A percentile compares a stretch with the other conserved stretches of the same genome.
phyloP scores from a whole-genome alignment of 2,113 vertebrate species.

The Alligator sinensis region DNA sequence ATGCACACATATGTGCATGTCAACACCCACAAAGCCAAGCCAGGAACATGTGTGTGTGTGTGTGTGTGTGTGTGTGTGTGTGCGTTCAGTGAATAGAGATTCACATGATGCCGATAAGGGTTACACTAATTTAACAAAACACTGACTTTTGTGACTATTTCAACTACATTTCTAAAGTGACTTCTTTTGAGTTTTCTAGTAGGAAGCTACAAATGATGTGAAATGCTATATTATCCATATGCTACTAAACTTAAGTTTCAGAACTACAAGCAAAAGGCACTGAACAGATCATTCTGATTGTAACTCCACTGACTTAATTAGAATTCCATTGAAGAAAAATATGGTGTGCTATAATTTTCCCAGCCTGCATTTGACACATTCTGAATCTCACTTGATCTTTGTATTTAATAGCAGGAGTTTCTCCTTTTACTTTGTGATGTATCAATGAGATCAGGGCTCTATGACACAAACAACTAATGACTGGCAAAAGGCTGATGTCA shows the following conservation, averaged over 20 bases:
- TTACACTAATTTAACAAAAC: neutral
- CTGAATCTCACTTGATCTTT: neutral
- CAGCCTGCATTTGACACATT: neutral
- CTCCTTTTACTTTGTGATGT: fast-evolving
- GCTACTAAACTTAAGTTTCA: neutral
- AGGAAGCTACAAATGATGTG: neutral
- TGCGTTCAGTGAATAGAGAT: neutral
- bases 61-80: no score
- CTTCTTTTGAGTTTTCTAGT: neutral
- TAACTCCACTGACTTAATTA: neutral
- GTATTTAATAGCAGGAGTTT: no score
- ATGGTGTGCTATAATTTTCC: neutral
- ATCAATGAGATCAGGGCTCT: fast-evolving
- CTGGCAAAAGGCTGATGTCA: no score
- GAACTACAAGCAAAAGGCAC: neutral
- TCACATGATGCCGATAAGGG: neutral
- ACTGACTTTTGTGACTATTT: neutral
- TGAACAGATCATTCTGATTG: neutral
- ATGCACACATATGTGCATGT: fast-evolving
- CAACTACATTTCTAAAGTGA: neutral
- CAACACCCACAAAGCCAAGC: neutral
- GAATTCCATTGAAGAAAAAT: neutral
- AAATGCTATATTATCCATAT: neutral
- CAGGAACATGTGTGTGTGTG: neutral
- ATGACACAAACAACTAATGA: neutral